Conservation (phyloP, 2,888 invertebrate species). For the Pollenia labialis region DNA sequence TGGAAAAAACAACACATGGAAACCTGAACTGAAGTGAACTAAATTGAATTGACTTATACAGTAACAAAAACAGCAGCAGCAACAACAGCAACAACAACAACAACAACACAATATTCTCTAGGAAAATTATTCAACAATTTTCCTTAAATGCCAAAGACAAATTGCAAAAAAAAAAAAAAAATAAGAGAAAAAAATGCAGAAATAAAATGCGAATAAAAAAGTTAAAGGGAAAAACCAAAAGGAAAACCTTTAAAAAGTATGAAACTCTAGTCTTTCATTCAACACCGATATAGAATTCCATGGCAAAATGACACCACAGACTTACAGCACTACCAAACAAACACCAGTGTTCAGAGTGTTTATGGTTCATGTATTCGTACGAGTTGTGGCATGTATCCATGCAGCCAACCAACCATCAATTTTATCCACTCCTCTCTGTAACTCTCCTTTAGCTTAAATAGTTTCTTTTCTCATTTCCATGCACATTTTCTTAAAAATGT, state of each 20-base stretch:
- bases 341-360: constrained; percentile 5
- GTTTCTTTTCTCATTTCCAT: not conserved
- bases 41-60: constrained; percentile 33
- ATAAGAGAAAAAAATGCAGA: not conserved
- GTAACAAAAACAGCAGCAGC: constrained; percentile 28
- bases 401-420: constrained; percentile 40
- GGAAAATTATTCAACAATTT: constrained; percentile 65
- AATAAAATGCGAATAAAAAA: constrained; percentile 34
- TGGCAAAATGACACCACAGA: constrained; percentile 55
- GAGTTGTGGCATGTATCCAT: constrained; percentile 25
- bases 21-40: constrained; percentile 57
- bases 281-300: constrained; percentile 54
- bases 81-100: constrained; percentile 23
- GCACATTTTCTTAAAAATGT: not conserved
- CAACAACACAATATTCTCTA: constrained; percentile 39
- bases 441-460: constrained; percentile 35
- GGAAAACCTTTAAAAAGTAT: constrained; percentile 65
- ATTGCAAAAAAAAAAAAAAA: constrained; percentile 32
- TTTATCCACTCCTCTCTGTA: constrained; percentile 11
- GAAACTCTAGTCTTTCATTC: constrained; percentile 29
- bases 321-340: constrained; percentile 37
- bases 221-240: constrained; percentile 57
- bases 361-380: not conserved
- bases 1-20: constrained; percentile 57
- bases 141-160: constrained; percentile 62